Base-by-base conservation (phyloP, 1,140 invertebrate genomes). In the Drosophila rufa region DNA sequence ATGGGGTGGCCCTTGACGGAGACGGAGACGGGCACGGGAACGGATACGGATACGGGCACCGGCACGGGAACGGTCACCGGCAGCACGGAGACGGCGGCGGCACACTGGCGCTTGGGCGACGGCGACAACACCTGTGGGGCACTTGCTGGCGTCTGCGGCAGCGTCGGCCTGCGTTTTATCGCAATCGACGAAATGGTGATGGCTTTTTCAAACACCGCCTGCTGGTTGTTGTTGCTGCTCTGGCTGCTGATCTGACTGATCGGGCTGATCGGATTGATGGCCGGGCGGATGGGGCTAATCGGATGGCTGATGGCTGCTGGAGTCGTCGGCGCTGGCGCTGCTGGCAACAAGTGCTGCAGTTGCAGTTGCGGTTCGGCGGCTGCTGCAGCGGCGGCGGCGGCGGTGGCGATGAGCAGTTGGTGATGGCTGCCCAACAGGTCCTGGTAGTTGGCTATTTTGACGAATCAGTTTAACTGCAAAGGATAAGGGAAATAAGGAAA, bases 121-220 rank as follows among this genome's bases (percentile, higher is more conserved):
- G 92, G 92, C 85, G 92, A 93, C 92, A 93, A 92, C 81, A 93
- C 92, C 92, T 93, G 92, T 89, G 92, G 92, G 92, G 92, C 92
- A 92, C 92, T 93, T 92, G 92, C 92, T 93, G 92, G 91, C 92
- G 92, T 93, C 90, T 93, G 92, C 92, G 92, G 92, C 92, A 93
- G 92, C 92, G 92, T 92, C 89, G 92, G 92, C 92, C 92, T 93
- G 84, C 92, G 92, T 93, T 93, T 93, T 89, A 93, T 93, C 92
- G 92, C 92, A 91, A 93, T 92, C 89, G 92, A 93, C 92, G 92
- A 93, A 93, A 93, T 93, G 92, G 92, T 93, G 92, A 93, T 93
- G 90, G 92, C 87, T 93, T 92, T 93, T 93, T 91, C 89, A 61
- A 83, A 92, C 86, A 92, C 91, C 79, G 75, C 67, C 82, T 78